A percentile compares a stretch with the other conserved stretches of the same genome.
phyloP scores from a whole-genome alignment of 1,140 invertebrate genomes.

The Drosophila nannoptera region DNA sequence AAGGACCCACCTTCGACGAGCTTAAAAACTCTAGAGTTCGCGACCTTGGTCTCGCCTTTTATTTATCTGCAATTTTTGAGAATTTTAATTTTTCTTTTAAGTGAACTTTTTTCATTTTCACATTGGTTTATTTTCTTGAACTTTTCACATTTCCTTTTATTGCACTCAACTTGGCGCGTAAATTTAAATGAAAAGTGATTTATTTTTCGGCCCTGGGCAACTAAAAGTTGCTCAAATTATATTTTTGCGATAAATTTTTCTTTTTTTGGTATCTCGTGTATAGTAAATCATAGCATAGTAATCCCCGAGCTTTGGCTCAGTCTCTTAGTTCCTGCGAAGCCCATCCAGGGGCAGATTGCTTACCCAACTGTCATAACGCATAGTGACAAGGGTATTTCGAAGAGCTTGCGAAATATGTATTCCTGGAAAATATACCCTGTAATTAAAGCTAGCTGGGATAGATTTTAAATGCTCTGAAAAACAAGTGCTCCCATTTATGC shows the following conservation, averaged over 20 bases:
- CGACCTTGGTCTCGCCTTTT: conserved; percentile 14
- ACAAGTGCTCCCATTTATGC: too few relatives aligned
- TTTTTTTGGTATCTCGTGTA: conserved; percentile 3
- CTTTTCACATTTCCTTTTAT: conserved; percentile 52
- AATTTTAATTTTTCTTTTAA: conserved; percentile 64
- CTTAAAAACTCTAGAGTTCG: conserved; percentile 37
- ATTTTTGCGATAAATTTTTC: conserved; percentile 26
- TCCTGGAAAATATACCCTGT: conserved; percentile 3
- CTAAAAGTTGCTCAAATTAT: conserved; percentile 35
- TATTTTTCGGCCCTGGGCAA: conserved; percentile 15
- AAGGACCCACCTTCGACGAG: neutral
- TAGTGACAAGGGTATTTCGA: conserved; percentile 21
- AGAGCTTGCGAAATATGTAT: conserved; percentile 17
- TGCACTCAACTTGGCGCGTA: conserved; percentile 55
- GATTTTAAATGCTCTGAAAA: too few relatives aligned
- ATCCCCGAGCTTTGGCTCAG: conserved; percentile 16
- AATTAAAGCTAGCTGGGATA: neutral
- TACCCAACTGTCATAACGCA: conserved; percentile 17
- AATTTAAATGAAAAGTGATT: conserved; percentile 60
- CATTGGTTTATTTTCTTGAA: neutral
- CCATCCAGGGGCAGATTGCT: conserved; percentile 2
- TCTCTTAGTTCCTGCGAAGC: conserved; percentile 8
- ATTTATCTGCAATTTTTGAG: conserved; percentile 18
- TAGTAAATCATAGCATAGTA: conserved; percentile 38
- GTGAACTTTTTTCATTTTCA: conserved; percentile 41